Evolutionary conservation across 1,140 invertebrate species (phyloP).

Genomic region (Drosophila punjabiensis): DNA sequence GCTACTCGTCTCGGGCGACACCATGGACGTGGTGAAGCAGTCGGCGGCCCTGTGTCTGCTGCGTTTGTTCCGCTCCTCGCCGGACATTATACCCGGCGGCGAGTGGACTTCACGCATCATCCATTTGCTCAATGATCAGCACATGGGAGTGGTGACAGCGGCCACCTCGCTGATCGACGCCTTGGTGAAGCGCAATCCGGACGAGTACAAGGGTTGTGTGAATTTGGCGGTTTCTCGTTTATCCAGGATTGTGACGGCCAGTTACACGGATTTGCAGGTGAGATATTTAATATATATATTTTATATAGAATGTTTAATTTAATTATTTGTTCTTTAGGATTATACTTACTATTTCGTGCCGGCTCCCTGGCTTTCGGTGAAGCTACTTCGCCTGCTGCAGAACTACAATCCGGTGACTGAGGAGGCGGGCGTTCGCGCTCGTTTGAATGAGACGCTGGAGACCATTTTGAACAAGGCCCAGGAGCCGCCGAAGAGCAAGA

Average conservation of each 20-base stretch:
- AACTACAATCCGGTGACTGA: constrained; percentile 99
- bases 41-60: constrained; percentile 98
- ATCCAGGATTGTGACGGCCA: constrained; percentile 98
- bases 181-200: constrained; percentile 98
- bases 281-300: too few relatives aligned
- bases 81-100: constrained; percentile 97
- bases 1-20: constrained; percentile 98
- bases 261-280: constrained; percentile 97
- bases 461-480: constrained; percentile 99
- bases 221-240: constrained; percentile 98
- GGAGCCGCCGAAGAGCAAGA: constrained; percentile 99
- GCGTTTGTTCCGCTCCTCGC: constrained; percentile 95
- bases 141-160: constrained; percentile 99
- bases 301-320: not conserved
- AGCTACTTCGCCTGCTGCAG: constrained; percentile 97
- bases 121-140: constrained; percentile 99
- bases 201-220: constrained; percentile 99
- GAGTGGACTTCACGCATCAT: constrained; percentile 99
- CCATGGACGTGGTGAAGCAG: constrained; percentile 99
- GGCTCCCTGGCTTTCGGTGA: constrained; percentile 99
- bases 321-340: constrained; percentile 87
- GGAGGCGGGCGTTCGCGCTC: constrained; percentile 96
- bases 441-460: constrained; percentile 99
- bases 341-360: constrained; percentile 99
- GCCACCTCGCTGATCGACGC: constrained; percentile 99